These are phyloP conservation scores for Drosophila differens DNA, from an alignment of 2,888 invertebrate species.

Conservation along the genomic window DNA sequence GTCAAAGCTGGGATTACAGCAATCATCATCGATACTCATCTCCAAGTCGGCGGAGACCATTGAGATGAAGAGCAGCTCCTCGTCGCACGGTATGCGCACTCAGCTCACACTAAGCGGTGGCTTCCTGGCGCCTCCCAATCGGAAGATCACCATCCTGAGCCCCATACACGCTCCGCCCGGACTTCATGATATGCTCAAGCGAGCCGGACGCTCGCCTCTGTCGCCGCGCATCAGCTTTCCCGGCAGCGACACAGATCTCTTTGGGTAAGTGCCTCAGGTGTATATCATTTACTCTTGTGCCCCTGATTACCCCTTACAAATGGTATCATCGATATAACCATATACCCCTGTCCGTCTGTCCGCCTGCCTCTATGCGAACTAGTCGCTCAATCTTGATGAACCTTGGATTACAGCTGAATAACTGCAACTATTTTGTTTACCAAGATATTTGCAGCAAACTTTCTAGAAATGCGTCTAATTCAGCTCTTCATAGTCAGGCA, in stretches of 20 bases:
- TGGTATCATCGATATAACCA: too few relatives aligned
- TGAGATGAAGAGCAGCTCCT: conserved; percentile 83
- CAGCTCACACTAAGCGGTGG: conserved; percentile 85
- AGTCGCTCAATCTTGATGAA: not conserved
- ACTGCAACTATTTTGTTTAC: not conserved
- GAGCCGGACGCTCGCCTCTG: conserved; percentile 84
- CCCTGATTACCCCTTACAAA: not conserved
- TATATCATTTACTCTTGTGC: not conserved
- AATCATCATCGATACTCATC: conserved; percentile 84
- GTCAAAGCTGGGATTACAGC: conserved; percentile 83
- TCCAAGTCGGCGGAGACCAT: conserved; percentile 85
- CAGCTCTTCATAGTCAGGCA: not conserved
- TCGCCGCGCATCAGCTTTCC: conserved; percentile 85
- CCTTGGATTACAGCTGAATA: not conserved
- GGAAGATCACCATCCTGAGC: conserved; percentile 91
- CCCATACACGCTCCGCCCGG: conserved; percentile 90
- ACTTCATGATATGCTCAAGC: conserved; percentile 85
- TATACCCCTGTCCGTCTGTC: too few relatives aligned
- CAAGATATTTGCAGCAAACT: not conserved
- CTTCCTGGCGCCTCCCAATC: conserved; percentile 84
- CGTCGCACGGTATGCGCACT: conserved; percentile 83
- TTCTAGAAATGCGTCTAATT: not conserved
- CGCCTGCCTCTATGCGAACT: too few relatives aligned
- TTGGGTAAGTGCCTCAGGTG: conserved; percentile 81
- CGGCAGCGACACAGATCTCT: conserved; percentile 84